Percentiles rank a stretch among this genome's conserved stretches.
These are phyloP conservation scores for Puma concolor DNA, from an alignment of 2,113 vertebrate species.

Conservation along the genomic window DNA sequence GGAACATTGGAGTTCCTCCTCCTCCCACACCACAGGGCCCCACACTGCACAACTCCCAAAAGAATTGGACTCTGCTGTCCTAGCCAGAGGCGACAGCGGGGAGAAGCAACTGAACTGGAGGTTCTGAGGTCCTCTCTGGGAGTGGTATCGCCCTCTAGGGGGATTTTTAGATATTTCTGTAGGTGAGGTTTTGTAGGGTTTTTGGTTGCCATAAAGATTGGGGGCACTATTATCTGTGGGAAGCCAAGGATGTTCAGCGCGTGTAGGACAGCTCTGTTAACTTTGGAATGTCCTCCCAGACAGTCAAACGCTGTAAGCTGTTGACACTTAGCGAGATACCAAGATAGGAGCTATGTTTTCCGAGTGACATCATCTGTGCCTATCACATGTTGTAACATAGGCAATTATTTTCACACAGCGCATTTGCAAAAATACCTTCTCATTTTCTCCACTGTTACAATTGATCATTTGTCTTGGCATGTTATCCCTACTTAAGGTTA, in stretches of 20 bases:
- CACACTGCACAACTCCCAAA: neutral
- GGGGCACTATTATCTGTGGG: neutral
- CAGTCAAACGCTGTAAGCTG: neutral
- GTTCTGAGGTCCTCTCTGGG: neutral
- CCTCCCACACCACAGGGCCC: neutral
- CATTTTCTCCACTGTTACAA: neutral
- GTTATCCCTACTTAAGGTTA: neutral
- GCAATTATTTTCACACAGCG: conserved; percentile 33
- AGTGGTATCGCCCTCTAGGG: conserved; percentile 2
- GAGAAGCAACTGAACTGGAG: neutral
- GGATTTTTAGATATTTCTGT: neutral
- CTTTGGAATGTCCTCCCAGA: neutral
- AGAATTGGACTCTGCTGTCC: neutral
- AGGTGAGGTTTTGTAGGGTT: neutral
- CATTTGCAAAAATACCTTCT: neutral
- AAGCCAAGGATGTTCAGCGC: neutral
- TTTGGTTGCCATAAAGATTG: neutral
- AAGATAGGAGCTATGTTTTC: neutral
- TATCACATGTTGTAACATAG: neutral
- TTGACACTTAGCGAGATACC: neutral
- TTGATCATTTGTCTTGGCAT: neutral
- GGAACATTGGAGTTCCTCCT: neutral
- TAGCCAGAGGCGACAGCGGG: neutral
- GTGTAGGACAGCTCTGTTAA: neutral
- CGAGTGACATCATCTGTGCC: neutral